These are phyloP conservation scores for Erythrolamprus reginae DNA, from an alignment of 2,113 vertebrate genomes.

Conservation along the genomic window DNA sequence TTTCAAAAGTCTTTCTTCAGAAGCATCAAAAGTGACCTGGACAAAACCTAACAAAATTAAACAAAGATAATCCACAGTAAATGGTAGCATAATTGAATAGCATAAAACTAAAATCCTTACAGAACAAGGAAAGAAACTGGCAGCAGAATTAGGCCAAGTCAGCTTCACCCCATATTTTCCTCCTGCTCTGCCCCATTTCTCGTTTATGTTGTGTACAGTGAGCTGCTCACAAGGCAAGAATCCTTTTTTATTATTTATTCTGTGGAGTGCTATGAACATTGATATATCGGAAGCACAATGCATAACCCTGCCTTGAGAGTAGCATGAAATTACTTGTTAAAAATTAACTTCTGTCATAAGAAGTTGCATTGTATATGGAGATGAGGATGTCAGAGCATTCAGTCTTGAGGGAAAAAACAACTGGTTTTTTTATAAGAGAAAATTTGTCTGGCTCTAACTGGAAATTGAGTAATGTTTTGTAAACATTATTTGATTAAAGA, in stretches of 20 bases:
- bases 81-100: background rate
- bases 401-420: background rate
- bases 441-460: background rate
- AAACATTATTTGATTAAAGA: conserved; percentile 3
- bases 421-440: background rate
- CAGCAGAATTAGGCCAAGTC: background rate
- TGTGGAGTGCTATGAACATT: background rate
- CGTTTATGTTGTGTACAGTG: background rate
- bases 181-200: background rate
- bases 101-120: background rate
- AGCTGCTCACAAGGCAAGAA: background rate
- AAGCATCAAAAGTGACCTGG: background rate
- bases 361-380: background rate
- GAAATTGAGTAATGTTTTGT: background rate
- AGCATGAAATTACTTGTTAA: background rate
- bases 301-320: background rate
- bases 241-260: background rate
- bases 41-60: background rate
- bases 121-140: background rate
- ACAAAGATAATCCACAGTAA: background rate
- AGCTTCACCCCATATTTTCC: background rate
- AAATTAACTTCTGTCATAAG: background rate
- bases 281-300: background rate
- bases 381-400: background rate
- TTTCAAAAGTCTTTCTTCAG: background rate